Evolutionary conservation across 2,113 vertebrate species (phyloP).

Genomic region (human (Homo sapiens)): GRCh38 chr5:56566501-56567000

Average conservation of each 20-base stretch:
- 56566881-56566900: neutral
- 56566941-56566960: conserved; percentile 19
- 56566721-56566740: neutral
- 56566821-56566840: fast-evolving
- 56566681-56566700: neutral
- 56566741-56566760: neutral
- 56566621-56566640: neutral
- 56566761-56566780: neutral
- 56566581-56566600: neutral
- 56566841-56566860: neutral
- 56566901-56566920: neutral
- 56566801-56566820: neutral
- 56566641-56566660: neutral
- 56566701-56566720: neutral
- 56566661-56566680: neutral
- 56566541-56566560: neutral
- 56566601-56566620: neutral
- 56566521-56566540: neutral
- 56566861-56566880: neutral
- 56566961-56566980: neutral
- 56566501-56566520: neutral
- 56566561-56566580: neutral
- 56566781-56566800: neutral
- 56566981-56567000: neutral
- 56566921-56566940: neutral